These are phyloP conservation scores for Mus spretus DNA, from an alignment of 2,797 vertebrate genomes.

Conservation along the genomic window DNA sequence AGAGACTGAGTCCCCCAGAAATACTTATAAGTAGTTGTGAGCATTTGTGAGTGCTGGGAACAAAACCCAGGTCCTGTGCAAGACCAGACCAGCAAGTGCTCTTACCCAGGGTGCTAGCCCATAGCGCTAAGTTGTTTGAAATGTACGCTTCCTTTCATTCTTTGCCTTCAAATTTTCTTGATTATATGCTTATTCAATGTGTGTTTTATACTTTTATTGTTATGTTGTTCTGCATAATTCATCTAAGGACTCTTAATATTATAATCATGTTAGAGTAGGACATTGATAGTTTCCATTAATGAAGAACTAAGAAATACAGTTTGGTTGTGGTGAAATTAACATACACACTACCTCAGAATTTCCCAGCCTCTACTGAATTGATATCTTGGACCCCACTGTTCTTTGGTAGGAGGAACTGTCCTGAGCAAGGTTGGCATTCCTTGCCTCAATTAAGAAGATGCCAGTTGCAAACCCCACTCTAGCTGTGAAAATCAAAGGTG, in stretches of 20 bases:
- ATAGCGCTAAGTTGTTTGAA: not conserved
- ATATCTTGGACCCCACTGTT: not conserved
- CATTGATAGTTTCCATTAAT: not conserved
- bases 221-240: not conserved
- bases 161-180: not conserved
- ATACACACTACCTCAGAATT: not conserved
- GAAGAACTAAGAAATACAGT: not conserved
- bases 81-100: not conserved
- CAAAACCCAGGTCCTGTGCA: not conserved
- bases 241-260: not conserved
- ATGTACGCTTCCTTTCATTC: not conserved
- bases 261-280: not conserved
- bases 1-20: not conserved
- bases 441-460: not conserved
- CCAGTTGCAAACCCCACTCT: not conserved
- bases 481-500: constrained; percentile 6
- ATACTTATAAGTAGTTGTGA: not conserved
- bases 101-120: not conserved
- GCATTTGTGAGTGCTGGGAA: not conserved
- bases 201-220: not conserved
- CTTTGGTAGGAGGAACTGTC: not conserved
- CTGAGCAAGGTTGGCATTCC: not conserved
- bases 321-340: not conserved
- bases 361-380: not conserved
- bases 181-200: not conserved